phyloP scores from a whole-genome alignment of 2,797 vertebrate species.

The Chelon auratus region DNA sequence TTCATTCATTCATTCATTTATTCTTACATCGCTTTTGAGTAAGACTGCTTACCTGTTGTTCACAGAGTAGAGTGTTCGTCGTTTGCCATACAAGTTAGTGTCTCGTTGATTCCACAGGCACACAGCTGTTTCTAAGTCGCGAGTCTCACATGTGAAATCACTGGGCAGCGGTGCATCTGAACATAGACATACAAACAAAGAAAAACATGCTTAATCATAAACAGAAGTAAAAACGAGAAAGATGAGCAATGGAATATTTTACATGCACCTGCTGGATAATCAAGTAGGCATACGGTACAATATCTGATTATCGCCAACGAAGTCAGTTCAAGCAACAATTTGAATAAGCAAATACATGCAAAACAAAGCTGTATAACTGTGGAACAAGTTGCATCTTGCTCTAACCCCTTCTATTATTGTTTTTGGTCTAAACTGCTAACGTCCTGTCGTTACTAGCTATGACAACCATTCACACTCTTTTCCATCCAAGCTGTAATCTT shows the following conservation, averaged over 20 bases:
- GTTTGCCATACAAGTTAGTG: constrained; percentile 60
- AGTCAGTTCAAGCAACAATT: no score
- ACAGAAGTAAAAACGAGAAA: background rate
- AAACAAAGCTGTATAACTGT: no score
- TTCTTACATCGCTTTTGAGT: background rate
- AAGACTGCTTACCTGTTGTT: constrained; percentile 76
- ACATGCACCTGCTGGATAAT: no score
- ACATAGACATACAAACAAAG: no score
- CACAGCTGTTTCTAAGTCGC: constrained; percentile 74
- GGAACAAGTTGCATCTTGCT: no score
- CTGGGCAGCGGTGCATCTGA: constrained; percentile 80
- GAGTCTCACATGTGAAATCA: constrained; percentile 81
- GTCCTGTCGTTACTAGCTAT: background rate
- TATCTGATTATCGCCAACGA: no score
- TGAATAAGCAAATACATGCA: no score
- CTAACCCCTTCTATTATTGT: no score
- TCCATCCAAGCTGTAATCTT: constrained; percentile 56
- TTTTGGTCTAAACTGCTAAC: background rate
- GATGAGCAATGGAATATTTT: no score
- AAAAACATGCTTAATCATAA: background rate
- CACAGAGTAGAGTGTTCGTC: constrained; percentile 70
- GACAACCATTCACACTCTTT: constrained; percentile 4
- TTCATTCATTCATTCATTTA: no score
- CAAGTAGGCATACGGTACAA: no score
- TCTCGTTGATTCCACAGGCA: constrained; percentile 77